A percentile compares a stretch with the other conserved stretches of the same genome.
Conservation (phyloP, 1,140 invertebrate genomes). For the Zaprionus kolodkinae region DNA sequence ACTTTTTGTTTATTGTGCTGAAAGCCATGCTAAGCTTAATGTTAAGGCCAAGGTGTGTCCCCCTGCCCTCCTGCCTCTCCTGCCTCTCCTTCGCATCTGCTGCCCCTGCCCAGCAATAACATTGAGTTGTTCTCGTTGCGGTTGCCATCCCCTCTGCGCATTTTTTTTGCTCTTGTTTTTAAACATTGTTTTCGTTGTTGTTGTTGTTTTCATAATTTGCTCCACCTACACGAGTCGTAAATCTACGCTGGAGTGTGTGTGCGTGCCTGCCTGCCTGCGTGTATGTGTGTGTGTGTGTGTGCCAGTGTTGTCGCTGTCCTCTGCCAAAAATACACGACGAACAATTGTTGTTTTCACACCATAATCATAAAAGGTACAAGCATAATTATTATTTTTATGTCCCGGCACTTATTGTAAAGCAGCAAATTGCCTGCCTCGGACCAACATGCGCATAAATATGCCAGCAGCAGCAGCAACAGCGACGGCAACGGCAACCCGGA, state of each 20-base stretch:
- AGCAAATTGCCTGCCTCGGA: conserved; percentile 74
- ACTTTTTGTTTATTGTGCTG: conserved; percentile 83
- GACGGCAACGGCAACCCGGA: conserved; percentile 4
- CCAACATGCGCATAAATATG: conserved; percentile 69
- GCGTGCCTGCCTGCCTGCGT: conserved; percentile 20
- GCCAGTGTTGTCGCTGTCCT: conserved; percentile 47
- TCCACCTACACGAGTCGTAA: conserved; percentile 74
- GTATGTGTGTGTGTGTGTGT: conserved; percentile 11
- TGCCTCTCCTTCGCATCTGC: conserved; percentile 17
- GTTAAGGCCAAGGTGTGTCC: conserved; percentile 72
- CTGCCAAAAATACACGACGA: conserved; percentile 36
- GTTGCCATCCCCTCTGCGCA: conserved; percentile 12
- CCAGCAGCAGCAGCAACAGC: conserved; percentile 7
- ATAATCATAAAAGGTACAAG: conserved; percentile 82
- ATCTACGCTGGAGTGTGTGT: conserved; percentile 55
- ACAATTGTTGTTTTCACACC: conserved; percentile 83
- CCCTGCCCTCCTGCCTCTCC: conserved; percentile 3
- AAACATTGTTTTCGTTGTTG: conserved; percentile 27
- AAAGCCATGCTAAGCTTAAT: conserved; percentile 73
- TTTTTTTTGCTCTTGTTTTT: conserved; percentile 34
- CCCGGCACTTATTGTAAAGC: conserved; percentile 80
- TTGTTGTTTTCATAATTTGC: conserved; percentile 79
- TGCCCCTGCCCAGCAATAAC: conserved; percentile 53
- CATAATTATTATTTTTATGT: conserved; percentile 84
- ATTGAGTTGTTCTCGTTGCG: conserved; percentile 73